A percentile compares a stretch with the other conserved stretches of the same genome.
phyloP scores from a whole-genome alignment of 1,140 invertebrate genomes.

The Idris sp. region DNA sequence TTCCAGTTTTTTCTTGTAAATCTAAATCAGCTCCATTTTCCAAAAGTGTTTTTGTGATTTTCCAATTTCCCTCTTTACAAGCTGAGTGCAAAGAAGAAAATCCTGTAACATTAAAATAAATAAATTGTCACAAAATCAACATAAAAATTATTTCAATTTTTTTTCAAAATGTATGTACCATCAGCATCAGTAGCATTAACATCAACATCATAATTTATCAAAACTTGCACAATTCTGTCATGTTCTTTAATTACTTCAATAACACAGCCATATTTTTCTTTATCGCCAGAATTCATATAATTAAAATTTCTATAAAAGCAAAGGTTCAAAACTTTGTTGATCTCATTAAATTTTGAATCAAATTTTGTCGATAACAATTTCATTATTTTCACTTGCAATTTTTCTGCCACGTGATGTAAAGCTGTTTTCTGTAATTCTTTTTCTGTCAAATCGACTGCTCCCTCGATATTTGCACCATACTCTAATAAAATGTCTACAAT shows the following conservation, averaged over 20 bases:
- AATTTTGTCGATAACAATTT: conserved; percentile 41
- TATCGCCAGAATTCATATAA: conserved; percentile 17
- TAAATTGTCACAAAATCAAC: too few relatives aligned
- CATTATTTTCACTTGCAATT: conserved; percentile 50
- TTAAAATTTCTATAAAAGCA: conserved; percentile 52
- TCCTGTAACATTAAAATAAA: conserved; percentile 13
- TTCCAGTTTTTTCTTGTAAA: conserved; percentile 41
- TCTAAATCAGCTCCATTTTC: conserved; percentile 54
- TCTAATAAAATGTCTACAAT: conserved; percentile 40
- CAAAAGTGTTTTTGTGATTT: conserved; percentile 46
- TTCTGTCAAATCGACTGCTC: conserved; percentile 12
- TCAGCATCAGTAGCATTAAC: conserved; percentile 34
- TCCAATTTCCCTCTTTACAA: conserved; percentile 52
- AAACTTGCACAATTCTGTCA: conserved; percentile 27
- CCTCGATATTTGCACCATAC: conserved; percentile 22
- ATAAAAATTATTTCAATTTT: too few relatives aligned
- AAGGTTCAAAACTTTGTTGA: conserved; percentile 37
- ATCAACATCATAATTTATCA: conserved; percentile 25
- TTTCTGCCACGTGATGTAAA: conserved; percentile 44
- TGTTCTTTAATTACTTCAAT: conserved; percentile 46
- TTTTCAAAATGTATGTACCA: conserved; percentile 14
- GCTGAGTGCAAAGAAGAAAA: conserved; percentile 39
- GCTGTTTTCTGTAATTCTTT: conserved; percentile 23
- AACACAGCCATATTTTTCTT: conserved; percentile 20
- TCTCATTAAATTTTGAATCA: conserved; percentile 39